Conservation (phyloP, 2,888 invertebrate species). For the Petrolisthes manimaculis region DNA sequence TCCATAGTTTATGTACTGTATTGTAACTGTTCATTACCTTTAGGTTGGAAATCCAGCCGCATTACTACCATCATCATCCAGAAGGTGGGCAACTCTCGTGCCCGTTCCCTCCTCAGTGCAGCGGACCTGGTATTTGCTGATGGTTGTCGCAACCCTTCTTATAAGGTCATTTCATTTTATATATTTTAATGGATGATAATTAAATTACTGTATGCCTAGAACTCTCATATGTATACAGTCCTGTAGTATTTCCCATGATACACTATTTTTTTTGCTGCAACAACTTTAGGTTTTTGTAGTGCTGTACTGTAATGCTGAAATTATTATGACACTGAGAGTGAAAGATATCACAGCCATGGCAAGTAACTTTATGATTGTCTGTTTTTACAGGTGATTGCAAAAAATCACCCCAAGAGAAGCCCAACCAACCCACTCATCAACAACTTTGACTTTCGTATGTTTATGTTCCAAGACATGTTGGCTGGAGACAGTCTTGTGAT, state of each 20-base stretch:
- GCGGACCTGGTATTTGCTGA: conserved; percentile 67
- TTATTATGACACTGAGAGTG: too few relatives aligned
- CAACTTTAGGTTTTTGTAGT: too few relatives aligned
- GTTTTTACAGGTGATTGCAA: conserved; percentile 67
- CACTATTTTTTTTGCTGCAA: too few relatives aligned
- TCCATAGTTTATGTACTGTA: too few relatives aligned
- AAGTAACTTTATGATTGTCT: not conserved
- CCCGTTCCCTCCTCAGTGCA: conserved; percentile 61
- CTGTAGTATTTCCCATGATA: too few relatives aligned
- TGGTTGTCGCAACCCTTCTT: conserved; percentile 68
- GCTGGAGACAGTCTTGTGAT: conserved; percentile 68
- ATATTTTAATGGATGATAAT: too few relatives aligned
- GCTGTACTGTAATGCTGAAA: too few relatives aligned
- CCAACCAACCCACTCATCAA: conserved; percentile 67
- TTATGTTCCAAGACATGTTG: conserved; percentile 69
- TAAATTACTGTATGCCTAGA: too few relatives aligned
- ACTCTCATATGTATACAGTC: too few relatives aligned
- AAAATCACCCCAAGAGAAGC: conserved; percentile 67
- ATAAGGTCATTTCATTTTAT: conserved; percentile 50
- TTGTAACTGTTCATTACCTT: not conserved
- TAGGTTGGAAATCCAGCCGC: conserved; percentile 68
- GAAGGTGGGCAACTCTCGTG: conserved; percentile 57
- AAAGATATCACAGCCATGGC: not conserved
- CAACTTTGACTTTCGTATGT: conserved; percentile 68
- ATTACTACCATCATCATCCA: conserved; percentile 68